Percentiles rank a stretch among this genome's conserved stretches.
Conservation (phyloP, 2,888 invertebrate genomes). For the Heteromyza rotundicornis region DNA sequence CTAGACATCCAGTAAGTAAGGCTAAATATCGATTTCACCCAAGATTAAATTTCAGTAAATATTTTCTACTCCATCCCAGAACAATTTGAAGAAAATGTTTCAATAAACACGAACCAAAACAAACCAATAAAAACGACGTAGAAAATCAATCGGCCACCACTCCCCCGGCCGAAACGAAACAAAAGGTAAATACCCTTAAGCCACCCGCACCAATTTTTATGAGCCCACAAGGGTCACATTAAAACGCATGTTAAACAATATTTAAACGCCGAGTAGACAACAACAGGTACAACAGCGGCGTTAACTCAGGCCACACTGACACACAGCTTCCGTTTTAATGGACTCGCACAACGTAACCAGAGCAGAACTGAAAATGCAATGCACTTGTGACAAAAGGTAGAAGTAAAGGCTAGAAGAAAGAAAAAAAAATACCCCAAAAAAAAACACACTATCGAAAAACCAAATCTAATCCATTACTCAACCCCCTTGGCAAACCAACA, state of each 20-base stretch:
- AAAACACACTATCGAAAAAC: conserved; percentile 31
- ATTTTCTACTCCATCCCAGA: too few relatives aligned
- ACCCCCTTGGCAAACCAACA: conserved; percentile 37
- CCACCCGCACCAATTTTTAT: conserved; percentile 41
- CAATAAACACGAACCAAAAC: too few relatives aligned
- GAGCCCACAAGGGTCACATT: conserved; percentile 53
- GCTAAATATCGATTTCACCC: too few relatives aligned
- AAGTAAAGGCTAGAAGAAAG: conserved; percentile 13
- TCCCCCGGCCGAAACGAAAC: background rate
- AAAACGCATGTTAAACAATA: conserved; percentile 45
- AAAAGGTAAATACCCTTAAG: background rate
- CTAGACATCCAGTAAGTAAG: too few relatives aligned
- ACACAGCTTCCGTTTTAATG: background rate
- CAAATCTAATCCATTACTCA: conserved; percentile 52
- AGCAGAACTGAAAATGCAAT: conserved; percentile 13
- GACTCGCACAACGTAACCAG: background rate
- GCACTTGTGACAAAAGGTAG: conserved; percentile 16
- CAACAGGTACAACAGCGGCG: conserved; percentile 6
- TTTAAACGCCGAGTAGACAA: conserved; percentile 21
- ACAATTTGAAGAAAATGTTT: too few relatives aligned
- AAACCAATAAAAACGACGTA: conserved; percentile 35
- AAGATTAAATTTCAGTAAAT: too few relatives aligned
- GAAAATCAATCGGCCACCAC: conserved; percentile 43
- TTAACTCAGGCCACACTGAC: background rate
- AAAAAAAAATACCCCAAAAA: conserved; percentile 6